Conservation (phyloP, 2,888 invertebrate genomes). For the Reticulitermes lucifugus region DNA sequence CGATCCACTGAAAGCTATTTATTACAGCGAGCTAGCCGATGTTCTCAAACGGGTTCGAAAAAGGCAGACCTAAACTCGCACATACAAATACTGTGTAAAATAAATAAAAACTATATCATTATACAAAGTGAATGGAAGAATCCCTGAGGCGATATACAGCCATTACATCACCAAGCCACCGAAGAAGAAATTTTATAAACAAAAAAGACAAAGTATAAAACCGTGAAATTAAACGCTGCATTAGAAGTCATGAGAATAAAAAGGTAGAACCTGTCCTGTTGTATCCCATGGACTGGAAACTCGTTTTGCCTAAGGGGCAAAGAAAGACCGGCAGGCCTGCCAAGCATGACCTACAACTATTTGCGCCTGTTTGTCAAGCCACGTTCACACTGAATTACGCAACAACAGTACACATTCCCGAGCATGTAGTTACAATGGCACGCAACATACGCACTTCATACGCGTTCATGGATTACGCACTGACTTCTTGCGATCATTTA, state of each 20-base stretch:
- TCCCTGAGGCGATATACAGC: not conserved
- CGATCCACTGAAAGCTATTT: not conserved
- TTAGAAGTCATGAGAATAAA: not conserved
- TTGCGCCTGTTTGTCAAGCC: not conserved
- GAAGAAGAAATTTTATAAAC: not conserved
- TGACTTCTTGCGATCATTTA: too few species aligned
- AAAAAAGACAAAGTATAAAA: not conserved
- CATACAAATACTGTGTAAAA: not conserved
- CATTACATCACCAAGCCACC: not conserved
- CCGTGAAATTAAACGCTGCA: not conserved
- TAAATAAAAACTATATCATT: too few species aligned
- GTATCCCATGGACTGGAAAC: not conserved
- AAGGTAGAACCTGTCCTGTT: not conserved
- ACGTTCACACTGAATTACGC: not conserved
- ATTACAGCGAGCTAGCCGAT: not conserved
- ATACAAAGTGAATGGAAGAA: not conserved
- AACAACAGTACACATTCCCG: not conserved
- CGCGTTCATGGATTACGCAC: too few species aligned
- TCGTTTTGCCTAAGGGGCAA: not conserved
- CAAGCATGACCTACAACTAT: slow-evolving; percentile 5
- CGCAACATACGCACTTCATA: too few species aligned
- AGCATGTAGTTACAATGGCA: too few species aligned
- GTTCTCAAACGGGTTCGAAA: not conserved
- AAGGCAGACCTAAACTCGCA: not conserved
- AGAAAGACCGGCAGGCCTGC: not conserved